Base-by-base conservation (phyloP, 1,140 invertebrate genomes). In the Drosophila pachea region DNA sequence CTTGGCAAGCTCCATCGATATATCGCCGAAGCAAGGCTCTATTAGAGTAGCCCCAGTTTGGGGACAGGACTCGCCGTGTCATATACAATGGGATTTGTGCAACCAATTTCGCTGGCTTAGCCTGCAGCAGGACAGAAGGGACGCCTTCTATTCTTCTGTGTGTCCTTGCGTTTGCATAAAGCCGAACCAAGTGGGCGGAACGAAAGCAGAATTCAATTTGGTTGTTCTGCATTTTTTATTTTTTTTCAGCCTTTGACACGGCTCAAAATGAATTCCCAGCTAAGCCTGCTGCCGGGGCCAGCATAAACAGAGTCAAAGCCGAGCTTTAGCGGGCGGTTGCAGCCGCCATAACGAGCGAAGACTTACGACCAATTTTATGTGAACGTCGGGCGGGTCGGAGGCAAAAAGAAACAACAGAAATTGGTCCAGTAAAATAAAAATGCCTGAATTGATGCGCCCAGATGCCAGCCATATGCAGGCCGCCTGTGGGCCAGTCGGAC, bases 181-280 rank as follows among this genome's bases (percentile, higher is more conserved):
- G 52, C 45, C 52, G 55, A 58, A 35, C 61, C 62, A 70, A 70
- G 62, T 70, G 68, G 54, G 32, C 48, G 65, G 45, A 68, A 56
- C 42, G 43, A 64, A 75, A 68, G 35, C 32, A 78, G 75, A 84
- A 76, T 84, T 83, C 79, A 84, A 83, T 83, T 83, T 83, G 73
- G 76, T 79, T 83, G 84, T 83, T 65, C 40, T 40, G 64, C 76
- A 64, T 58, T 53, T 67, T 67, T 61, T 43, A 22, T 22, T 22
- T 22, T 22, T 22, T 22, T 3, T 22, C 22, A 11, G 16, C 48
- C 48, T 52, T 68, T 68, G 59, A 64, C 49, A 43, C 42, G 36
- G 61, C 67, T 66, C 53, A 60, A 74, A 75, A 58, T 67, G 68
- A 63, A 84, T 54, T 58, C 53, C 35, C 29, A 36, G 12, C 64